Evolutionary conservation across 1,140 invertebrate genomes (phyloP), one percentile per base, ranked within the genome.

Genomic region (Panulirus ornatus): DNA sequence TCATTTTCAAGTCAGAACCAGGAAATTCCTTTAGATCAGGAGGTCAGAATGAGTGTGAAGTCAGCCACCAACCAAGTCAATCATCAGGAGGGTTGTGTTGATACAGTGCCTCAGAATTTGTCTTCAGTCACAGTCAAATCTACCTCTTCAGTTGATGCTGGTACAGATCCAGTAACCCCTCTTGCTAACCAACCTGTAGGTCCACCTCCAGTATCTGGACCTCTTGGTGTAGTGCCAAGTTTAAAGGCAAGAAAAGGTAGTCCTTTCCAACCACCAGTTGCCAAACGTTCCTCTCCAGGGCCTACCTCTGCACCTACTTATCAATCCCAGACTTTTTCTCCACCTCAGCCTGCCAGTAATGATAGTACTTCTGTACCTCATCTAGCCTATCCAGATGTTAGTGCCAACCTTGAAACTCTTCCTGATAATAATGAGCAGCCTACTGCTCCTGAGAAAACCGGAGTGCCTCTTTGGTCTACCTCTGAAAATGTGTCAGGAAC

Each of bases 221-320:
- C 91, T 42, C 58, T 75, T 38, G 91, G 85, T 54, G 70, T 71
- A 51, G 73, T 88, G 27, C 51, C 79, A 34, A 88, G 58, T 51
- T 51, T 91, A 14, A 87, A 47, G 58, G 76, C 85, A 40, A 81
- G 91, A 27, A 91, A 88, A 30, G 85, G 91, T 30, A 91, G 91
- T 78, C 91, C 91, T 40, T 91, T 91, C 81, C 91, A 91, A 40
- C 91, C 91, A 22, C 91, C 85, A 19, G 5, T 30, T n/a, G 42
- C 19, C 9, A 87, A 54, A 47, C 66, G 22, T 27, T 58, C 30
- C n/a, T 14, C 58, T 34, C 30, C 51, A 44, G 36, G 42, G 34
- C n/a, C 75, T 19, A 2, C 51, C 27, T 40, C 54, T 19, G 51
- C 44, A 1, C 19, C 47, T 27, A 63, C 40, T 44, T 38, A 51